Conservation (phyloP, 2,888 invertebrate species). For the Pyrgus malvae region DNA sequence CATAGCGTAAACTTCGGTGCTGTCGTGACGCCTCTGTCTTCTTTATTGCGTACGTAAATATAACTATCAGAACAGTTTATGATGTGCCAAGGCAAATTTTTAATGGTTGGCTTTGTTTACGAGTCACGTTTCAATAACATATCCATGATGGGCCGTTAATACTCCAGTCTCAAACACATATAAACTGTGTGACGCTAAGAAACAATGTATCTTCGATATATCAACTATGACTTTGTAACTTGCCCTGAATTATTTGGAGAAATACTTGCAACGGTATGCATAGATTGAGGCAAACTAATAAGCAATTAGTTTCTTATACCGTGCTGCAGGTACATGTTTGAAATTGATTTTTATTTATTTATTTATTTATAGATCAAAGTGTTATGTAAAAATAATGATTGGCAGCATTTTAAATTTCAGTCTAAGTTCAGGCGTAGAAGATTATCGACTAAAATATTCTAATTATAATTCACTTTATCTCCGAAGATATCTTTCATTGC, state of each 20-base stretch:
- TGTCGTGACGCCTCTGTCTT: constrained; percentile 72
- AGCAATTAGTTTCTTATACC: constrained; percentile 61
- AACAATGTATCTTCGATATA: constrained; percentile 26
- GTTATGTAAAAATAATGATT: no score
- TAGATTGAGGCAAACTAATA: constrained; percentile 62
- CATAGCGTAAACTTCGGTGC: constrained; percentile 61
- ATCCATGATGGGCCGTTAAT: constrained; percentile 25
- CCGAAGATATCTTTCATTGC: no score
- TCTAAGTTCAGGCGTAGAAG: no score
- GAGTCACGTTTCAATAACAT: constrained; percentile 41
- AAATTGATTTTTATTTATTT: constrained; percentile 2
- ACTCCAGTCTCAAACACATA: constrained; percentile 31
- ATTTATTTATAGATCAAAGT: neutral
- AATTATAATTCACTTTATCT: no score
- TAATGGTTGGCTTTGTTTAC: constrained; percentile 57
- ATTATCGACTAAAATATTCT: no score
- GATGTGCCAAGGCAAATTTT: constrained; percentile 64
- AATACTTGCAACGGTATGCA: constrained; percentile 54
- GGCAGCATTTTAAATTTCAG: no score
- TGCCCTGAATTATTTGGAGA: constrained; percentile 50
- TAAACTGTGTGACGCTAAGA: constrained; percentile 29
- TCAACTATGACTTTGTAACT: constrained; percentile 44
- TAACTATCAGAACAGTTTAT: constrained; percentile 70
- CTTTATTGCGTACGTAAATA: constrained; percentile 75
- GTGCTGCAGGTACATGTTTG: constrained; percentile 34